These are phyloP conservation scores for Elephas maximus DNA, from an alignment of 2,113 vertebrate genomes.

Conservation along the genomic window DNA sequence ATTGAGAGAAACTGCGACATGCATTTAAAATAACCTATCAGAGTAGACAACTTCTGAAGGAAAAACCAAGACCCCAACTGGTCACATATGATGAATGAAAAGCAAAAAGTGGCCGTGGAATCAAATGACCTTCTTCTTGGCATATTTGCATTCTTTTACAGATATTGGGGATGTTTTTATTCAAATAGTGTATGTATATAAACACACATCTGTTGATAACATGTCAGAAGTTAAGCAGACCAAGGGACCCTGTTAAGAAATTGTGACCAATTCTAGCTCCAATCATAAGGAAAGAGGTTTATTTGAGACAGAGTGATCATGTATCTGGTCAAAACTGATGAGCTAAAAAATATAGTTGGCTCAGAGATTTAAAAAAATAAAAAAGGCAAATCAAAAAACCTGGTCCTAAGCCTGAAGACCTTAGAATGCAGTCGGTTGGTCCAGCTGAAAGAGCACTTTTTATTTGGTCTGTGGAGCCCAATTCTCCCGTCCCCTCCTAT, in stretches of 20 bases:
- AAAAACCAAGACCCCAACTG: no score
- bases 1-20: neutral
- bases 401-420: neutral
- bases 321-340: conserved; percentile 35
- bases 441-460: neutral
- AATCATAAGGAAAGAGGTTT: neutral
- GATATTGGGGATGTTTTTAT: neutral
- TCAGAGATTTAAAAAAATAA: neutral
- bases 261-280: neutral
- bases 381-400: neutral
- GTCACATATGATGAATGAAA: neutral
- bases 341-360: conserved; percentile 7
- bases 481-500: neutral
- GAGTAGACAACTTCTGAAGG: neutral
- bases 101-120: neutral
- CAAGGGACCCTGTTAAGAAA: neutral
- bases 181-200: neutral
- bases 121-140: conserved; percentile 23
- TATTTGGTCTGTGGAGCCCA: neutral
- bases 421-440: neutral
- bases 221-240: neutral
- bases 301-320: neutral
- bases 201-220: neutral
- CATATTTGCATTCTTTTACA: neutral
- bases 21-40: neutral